These are phyloP conservation scores for Saxicola maurus DNA, from an alignment of 2,797 vertebrate genomes.

Conservation along the genomic window DNA sequence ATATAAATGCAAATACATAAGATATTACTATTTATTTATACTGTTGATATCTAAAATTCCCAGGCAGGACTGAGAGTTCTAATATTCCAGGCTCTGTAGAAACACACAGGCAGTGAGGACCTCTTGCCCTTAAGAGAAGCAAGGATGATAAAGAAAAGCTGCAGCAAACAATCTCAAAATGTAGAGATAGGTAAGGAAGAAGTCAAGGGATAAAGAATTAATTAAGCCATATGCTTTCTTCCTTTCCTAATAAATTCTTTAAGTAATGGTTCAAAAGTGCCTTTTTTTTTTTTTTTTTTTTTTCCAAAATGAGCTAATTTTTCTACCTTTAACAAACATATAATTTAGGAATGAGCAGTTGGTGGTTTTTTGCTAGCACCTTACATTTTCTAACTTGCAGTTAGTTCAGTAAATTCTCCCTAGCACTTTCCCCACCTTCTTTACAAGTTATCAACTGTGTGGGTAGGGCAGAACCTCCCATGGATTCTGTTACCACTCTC, in stretches of 20 bases:
- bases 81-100: background rate
- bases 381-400: background rate
- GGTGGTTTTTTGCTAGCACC: background rate
- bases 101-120: background rate
- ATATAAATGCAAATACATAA: background rate
- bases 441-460: background rate
- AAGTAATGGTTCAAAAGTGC: background rate
- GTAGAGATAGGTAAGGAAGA: background rate
- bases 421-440: background rate
- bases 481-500: background rate
- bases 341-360: background rate
- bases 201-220: background rate
- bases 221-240: background rate
- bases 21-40: background rate
- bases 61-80: background rate
- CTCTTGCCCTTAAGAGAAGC: background rate
- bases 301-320: background rate
- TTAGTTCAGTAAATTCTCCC: background rate
- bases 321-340: background rate
- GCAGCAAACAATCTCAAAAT: background rate
- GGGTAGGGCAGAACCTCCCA: background rate
- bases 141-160: background rate
- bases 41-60: background rate
- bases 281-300: background rate
- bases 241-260: background rate